These are phyloP conservation scores for Diaperis boleti DNA, from an alignment of 2,888 invertebrate genomes.

Conservation along the genomic window DNA sequence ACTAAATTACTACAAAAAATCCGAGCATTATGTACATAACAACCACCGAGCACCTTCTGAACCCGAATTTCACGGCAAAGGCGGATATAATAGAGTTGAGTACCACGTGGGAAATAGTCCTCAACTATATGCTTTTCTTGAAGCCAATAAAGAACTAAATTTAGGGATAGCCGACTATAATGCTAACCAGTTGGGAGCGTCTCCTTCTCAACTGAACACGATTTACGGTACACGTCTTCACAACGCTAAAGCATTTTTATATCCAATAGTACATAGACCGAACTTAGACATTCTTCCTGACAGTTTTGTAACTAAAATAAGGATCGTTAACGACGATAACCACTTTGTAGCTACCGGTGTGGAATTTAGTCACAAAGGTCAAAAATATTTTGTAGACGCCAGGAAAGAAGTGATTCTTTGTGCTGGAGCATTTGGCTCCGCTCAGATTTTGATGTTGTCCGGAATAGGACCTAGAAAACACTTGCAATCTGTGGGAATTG, in stretches of 20 bases:
- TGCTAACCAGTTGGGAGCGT: constrained; percentile 74
- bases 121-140: constrained; percentile 68
- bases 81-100: constrained; percentile 43
- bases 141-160: constrained; percentile 76
- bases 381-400: constrained; percentile 69
- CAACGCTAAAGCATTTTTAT: constrained; percentile 80
- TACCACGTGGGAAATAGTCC: constrained; percentile 37
- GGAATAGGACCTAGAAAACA: constrained; percentile 80
- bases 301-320: constrained; percentile 72
- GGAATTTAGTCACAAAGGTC: constrained; percentile 73
- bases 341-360: constrained; percentile 76
- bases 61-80: constrained; percentile 33
- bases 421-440: constrained; percentile 84
- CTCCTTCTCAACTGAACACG: constrained; percentile 76
- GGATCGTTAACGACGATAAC: constrained; percentile 75
- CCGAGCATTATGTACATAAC: constrained; percentile 45
- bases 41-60: constrained; percentile 41
- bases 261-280: constrained; percentile 72
- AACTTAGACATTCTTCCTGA: constrained; percentile 79
- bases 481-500: constrained; percentile 41
- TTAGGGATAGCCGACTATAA: constrained; percentile 79
- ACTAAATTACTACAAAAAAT: constrained; percentile 66
- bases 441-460: constrained; percentile 85
- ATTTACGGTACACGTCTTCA: constrained; percentile 80
- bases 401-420: constrained; percentile 80